Evolutionary conservation across 2,113 vertebrate species (phyloP), one percentile per base, ranked within the genome.

Genomic region (Gracilinanus agilis): DNA sequence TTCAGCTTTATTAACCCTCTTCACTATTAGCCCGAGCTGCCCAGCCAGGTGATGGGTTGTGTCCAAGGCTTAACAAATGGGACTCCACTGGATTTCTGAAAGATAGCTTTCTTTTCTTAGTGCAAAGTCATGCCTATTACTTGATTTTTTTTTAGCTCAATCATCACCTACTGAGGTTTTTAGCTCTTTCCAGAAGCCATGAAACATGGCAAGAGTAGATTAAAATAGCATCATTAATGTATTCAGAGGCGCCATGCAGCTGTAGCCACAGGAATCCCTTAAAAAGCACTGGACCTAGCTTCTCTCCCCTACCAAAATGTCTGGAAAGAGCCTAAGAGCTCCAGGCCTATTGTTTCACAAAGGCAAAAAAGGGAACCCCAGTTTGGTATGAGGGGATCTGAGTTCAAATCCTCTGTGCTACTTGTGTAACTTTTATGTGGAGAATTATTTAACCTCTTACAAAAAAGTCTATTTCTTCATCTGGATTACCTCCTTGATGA

Each of bases 311-410:
- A 58, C 89, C 56, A 5, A 44, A 93, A 93, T 27, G 90, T 34
- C 25, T 89, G 53, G 29, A 49, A 94, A 89, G 44, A 49, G 75
- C 94, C 55, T 40, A 11, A 49, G 49, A 91, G 54, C 67, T 29
- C 53, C 58, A 27, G 12, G 25, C 89, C 58, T 44, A 54, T 9
- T 24, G 19, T 75, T 96, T 93, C 49, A 27, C 40, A 93, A 54
- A 53, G 24, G 16, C n/a, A 83, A 54, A 91, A 97, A 94, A 94
- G 89, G 89, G 55, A 97, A 83, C 54, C 75, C 91, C 83, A 49
- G 34, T 83, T n/a, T n/a, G 49, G 13, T 88, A 10, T 88, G 53
- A 24, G 44, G 67, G 56, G 53, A 40, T 53, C 34, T 89, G 24
- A 3, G 24, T 67, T 90, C 67, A 67, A 44, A 1, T 29, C 44